Evolutionary conservation across 2,888 invertebrate genomes (phyloP).

Genomic region (Aproaerema taeniolella): DNA sequence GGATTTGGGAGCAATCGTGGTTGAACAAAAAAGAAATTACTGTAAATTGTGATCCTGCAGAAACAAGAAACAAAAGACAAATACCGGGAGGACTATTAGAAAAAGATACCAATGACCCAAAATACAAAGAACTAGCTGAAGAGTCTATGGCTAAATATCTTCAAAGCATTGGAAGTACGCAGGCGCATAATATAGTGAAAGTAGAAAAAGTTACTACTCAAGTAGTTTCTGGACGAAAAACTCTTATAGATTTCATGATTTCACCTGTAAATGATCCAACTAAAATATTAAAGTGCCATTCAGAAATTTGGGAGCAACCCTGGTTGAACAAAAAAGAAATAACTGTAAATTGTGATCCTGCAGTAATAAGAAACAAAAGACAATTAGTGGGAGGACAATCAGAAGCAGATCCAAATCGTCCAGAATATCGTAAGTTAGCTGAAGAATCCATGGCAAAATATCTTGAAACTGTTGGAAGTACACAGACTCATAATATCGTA

Average conservation of each 20-base stretch:
- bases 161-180: conserved; percentile 22
- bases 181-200: conserved; percentile 32
- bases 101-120: conserved; percentile 24
- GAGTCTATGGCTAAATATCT: conserved; percentile 32
- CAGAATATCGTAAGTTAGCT: conserved; percentile 30
- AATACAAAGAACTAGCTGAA: conserved; percentile 30
- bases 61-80: conserved; percentile 19
- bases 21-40: conserved; percentile 17
- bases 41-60: conserved; percentile 28
- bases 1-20: conserved; percentile 22
- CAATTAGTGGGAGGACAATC: background rate
- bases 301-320: conserved; percentile 71
- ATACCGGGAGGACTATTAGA: conserved; percentile 18
- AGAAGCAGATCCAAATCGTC: conserved; percentile 19
- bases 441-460: conserved; percentile 31
- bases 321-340: conserved; percentile 62
- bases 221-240: conserved; percentile 64
- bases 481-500: conserved; percentile 29
- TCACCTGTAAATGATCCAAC: conserved; percentile 60
- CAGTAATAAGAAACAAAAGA: background rate
- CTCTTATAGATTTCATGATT: conserved; percentile 72
- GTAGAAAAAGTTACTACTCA: conserved; percentile 51
- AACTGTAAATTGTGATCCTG: conserved; percentile 39
- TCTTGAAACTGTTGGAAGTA: conserved; percentile 23
- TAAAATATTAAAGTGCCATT: conserved; percentile 41